Conservation (phyloP, 2,113 vertebrate species). For the Ovis canadensis region DNA sequence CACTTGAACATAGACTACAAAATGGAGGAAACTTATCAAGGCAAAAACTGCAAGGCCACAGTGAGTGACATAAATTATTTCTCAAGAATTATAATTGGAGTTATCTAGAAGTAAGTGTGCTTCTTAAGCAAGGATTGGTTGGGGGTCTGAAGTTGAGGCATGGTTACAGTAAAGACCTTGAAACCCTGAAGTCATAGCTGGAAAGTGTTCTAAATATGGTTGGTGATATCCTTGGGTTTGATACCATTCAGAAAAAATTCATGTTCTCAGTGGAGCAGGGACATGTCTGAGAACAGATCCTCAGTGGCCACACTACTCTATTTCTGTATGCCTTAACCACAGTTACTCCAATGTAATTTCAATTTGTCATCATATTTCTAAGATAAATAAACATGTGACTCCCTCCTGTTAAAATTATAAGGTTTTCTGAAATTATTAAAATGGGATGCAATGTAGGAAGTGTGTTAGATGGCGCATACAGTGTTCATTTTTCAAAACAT, state of each 20-base stretch:
- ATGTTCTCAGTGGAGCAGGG: not conserved
- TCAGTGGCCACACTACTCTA: accelerated
- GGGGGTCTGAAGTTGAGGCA: not conserved
- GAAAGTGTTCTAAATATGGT: not conserved
- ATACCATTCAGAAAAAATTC: not conserved
- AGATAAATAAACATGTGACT: not conserved
- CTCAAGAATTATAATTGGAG: not conserved
- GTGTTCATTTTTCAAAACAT: not conserved
- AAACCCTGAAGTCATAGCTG: not conserved
- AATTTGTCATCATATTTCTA: not conserved
- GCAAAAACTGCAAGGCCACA: not conserved
- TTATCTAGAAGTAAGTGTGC: not conserved
- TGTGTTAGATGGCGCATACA: not conserved
- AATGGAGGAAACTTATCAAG: not conserved
- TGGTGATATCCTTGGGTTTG: not conserved
- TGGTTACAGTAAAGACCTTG: not conserved
- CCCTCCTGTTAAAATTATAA: not conserved
- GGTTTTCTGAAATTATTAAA: not conserved
- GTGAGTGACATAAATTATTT: not conserved
- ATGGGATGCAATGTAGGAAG: not conserved
- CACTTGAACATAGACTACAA: not conserved
- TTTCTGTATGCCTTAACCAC: not conserved
- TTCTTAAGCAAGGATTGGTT: not conserved
- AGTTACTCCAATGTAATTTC: not conserved
- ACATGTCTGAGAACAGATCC: not conserved